Percentiles rank a stretch among this genome's conserved stretches.
These are phyloP conservation scores for Ptyas mucosa DNA, from an alignment of 2,113 vertebrate genomes.

Conservation along the genomic window DNA sequence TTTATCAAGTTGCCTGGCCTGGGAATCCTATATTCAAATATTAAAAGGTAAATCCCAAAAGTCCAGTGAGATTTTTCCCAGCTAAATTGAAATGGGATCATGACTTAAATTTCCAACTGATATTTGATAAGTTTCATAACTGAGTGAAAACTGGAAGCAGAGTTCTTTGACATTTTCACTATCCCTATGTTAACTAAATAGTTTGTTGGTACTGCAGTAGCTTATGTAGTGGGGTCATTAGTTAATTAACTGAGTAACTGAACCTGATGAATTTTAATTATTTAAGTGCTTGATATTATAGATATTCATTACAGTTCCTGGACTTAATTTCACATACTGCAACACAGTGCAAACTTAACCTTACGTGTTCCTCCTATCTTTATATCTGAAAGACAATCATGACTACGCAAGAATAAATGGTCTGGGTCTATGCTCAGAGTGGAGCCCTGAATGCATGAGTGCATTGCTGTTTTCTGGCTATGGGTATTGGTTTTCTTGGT, in stretches of 20 bases:
- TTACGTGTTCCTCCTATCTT: neutral
- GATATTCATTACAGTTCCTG: neutral
- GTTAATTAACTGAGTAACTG: constrained; percentile 20
- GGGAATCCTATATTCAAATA: neutral
- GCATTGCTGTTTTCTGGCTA: neutral
- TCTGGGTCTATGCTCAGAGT: neutral
- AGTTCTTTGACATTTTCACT: neutral
- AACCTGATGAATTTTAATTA: constrained; percentile 18
- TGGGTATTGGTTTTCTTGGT: neutral
- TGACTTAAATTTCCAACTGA: neutral
- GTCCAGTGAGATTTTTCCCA: neutral
- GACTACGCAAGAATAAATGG: neutral
- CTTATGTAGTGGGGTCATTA: constrained; percentile 20
- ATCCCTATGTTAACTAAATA: neutral
- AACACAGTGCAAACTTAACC: neutral
- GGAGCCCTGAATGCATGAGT: neutral
- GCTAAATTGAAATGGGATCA: neutral
- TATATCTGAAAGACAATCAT: neutral
- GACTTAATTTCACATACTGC: neutral
- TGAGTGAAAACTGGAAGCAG: neutral
- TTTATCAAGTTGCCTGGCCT: neutral
- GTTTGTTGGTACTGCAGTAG: neutral
- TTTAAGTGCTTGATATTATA: neutral
- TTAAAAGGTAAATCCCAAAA: neutral
- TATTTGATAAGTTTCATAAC: neutral